phyloP scores from a whole-genome alignment of 1,140 invertebrate genomes.

The Drosophila teissieri region DNA sequence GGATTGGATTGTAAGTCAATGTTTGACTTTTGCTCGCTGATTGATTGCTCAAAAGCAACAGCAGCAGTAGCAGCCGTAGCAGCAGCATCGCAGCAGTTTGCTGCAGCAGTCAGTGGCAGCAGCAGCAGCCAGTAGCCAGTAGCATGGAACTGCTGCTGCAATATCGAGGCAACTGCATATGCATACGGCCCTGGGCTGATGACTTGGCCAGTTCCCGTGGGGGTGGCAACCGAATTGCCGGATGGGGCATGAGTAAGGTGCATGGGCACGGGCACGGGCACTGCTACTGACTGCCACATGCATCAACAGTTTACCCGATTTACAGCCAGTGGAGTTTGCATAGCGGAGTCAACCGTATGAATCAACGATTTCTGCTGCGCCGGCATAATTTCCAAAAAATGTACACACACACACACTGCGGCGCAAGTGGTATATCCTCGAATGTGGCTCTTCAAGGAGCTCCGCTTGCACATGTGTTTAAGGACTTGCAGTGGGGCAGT shows the following conservation, averaged over 20 bases:
- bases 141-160: slow-evolving; percentile 43
- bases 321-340: slow-evolving; percentile 76
- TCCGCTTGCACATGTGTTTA: too few relatives aligned
- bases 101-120: slow-evolving; percentile 29
- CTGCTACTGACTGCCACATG: slow-evolving; percentile 38
- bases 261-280: too few relatives aligned
- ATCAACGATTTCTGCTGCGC: slow-evolving; percentile 79
- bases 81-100: slow-evolving; percentile 47
- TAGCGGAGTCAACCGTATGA: slow-evolving; percentile 78
- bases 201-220: slow-evolving; percentile 64
- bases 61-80: slow-evolving; percentile 40
- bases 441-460: slow-evolving; percentile 19
- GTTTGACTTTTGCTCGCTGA: slow-evolving; percentile 85
- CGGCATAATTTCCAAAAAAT: slow-evolving; percentile 75
- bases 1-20: slow-evolving; percentile 84
- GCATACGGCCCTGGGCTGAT: slow-evolving; percentile 75
- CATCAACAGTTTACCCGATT: slow-evolving; percentile 81
- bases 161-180: slow-evolving; percentile 72
- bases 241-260: not conserved
- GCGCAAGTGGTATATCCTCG: not conserved
- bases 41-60: slow-evolving; percentile 84
- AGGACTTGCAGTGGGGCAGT: slow-evolving; percentile 2
- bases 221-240: slow-evolving; percentile 38
- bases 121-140: slow-evolving; percentile 21
- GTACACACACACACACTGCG: slow-evolving; percentile 19